Evolutionary conservation across 2,113 vertebrate genomes (phyloP).

Genomic region (Tiliqua scincoides): DNA sequence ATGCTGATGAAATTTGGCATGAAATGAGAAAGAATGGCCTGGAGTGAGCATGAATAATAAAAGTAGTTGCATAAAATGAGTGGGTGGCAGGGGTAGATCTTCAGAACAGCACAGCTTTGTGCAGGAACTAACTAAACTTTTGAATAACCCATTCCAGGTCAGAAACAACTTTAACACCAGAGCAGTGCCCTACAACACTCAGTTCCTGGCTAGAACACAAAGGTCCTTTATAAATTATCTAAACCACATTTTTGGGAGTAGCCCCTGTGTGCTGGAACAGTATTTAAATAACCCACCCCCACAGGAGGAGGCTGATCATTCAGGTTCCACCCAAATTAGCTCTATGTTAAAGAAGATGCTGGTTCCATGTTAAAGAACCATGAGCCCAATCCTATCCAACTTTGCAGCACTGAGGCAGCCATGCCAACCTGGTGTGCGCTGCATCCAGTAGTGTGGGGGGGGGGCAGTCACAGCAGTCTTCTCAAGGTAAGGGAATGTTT

Average conservation of each 20-base stretch:
- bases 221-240: background rate
- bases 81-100: background rate
- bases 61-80: background rate
- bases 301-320: background rate
- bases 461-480: too few relatives aligned
- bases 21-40: background rate
- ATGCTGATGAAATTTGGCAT: background rate
- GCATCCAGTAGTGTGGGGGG: too few relatives aligned
- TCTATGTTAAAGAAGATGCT: background rate
- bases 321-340: background rate
- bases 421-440: too few relatives aligned
- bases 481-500: too few relatives aligned
- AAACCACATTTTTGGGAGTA: background rate
- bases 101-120: background rate
- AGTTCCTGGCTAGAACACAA: background rate
- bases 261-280: background rate
- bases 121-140: background rate
- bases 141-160: background rate
- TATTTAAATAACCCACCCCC: background rate
- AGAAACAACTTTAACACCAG: background rate
- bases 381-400: too few relatives aligned
- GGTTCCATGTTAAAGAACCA: background rate
- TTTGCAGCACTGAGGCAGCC: too few relatives aligned
- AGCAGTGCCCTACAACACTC: background rate
- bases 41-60: background rate